Base-by-base conservation (phyloP, 1,140 invertebrate species). In the Drosophila athabasca region DNA sequence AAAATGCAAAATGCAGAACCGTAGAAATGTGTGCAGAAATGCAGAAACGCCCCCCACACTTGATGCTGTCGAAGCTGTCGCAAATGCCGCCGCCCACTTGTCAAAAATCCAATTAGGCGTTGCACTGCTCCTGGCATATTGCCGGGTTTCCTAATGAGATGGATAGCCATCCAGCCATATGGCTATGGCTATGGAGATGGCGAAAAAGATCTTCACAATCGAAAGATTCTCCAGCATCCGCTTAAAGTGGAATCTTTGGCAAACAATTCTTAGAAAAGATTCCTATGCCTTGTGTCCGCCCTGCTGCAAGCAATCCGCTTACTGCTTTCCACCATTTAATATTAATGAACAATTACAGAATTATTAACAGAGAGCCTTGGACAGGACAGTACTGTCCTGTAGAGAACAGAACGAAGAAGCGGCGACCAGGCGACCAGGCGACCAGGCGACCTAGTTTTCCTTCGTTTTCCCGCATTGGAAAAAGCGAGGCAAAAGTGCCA, bases 21-120 rank as follows among this genome's bases (percentile, higher is more conserved):
- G 24, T 3, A 26, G 24, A 26, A 26, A 26, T 26, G 24, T 26
- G 24, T 26, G 24, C 24, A 26, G 4, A 31, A 31, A 31, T 31
- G 8, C 22, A 17, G 17, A 57, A 68, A 13, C 24, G 31, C 11
- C 24, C 2, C 24, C 2, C 8, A 8, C 8, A 9, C 31, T 31
- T 31, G 41, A 41, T 58, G 24, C 24, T 26, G 46, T 57, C 50
- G 44, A 24, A 46, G 55, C 64, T 82, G 62, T 64, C 39, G 51
- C 52, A 64, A 52, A 64, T 62, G 44, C 68, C 62, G 44, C 68
- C 74, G 53, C 46, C 50, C 60, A 66, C 65, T 71, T 75, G 64
- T 82, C 79, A 82, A 82, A 83, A 83, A 83, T 83, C 79, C 79
- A 83, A 83, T 83, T 83, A 83, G 79, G 70, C 65, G 49, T 61